Percentiles rank a stretch among this genome's conserved stretches.
Evolutionary conservation across 1,140 invertebrate genomes (phyloP).

Genomic region (Drosophila pandora): DNA sequence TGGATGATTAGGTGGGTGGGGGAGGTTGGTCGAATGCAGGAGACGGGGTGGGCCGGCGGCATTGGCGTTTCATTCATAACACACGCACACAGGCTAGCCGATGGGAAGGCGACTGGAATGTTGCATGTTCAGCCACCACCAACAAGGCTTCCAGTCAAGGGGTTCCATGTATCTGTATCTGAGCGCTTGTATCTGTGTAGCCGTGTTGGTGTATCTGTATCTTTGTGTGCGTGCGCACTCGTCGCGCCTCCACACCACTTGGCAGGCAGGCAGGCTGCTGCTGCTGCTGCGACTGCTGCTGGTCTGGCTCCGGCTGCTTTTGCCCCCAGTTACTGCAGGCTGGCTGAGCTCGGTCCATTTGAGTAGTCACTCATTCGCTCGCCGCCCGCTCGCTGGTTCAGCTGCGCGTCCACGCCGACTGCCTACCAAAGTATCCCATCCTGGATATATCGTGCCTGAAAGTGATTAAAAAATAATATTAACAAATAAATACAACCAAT

Average conservation of each 20-base stretch:
- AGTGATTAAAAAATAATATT: constrained; percentile 18
- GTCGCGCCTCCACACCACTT: constrained; percentile 72
- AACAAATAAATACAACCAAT: constrained; percentile 1
- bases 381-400: constrained; percentile 79
- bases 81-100: constrained; percentile 58
- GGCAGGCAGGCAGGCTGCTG: constrained; percentile 43
- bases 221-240: constrained; percentile 70
- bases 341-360: constrained; percentile 71
- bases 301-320: constrained; percentile 63
- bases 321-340: constrained; percentile 53
- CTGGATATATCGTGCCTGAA: constrained; percentile 38
- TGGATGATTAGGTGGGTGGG: constrained; percentile 4
- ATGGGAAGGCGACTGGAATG: constrained; percentile 61
- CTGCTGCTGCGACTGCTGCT: constrained; percentile 36
- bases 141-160: constrained; percentile 46
- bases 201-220: constrained; percentile 15
- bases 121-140: constrained; percentile 68
- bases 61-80: constrained; percentile 80
- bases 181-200: constrained; percentile 12
- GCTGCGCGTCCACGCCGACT: constrained; percentile 69
- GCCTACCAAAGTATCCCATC: constrained; percentile 17
- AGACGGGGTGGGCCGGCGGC: constrained; percentile 32
- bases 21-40: constrained; percentile 6
- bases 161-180: constrained; percentile 29
- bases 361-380: constrained; percentile 78